These are phyloP conservation scores for Galaxea fascicularis DNA, from an alignment of 92 coral and sea anemone species.

Conservation along the genomic window DNA sequence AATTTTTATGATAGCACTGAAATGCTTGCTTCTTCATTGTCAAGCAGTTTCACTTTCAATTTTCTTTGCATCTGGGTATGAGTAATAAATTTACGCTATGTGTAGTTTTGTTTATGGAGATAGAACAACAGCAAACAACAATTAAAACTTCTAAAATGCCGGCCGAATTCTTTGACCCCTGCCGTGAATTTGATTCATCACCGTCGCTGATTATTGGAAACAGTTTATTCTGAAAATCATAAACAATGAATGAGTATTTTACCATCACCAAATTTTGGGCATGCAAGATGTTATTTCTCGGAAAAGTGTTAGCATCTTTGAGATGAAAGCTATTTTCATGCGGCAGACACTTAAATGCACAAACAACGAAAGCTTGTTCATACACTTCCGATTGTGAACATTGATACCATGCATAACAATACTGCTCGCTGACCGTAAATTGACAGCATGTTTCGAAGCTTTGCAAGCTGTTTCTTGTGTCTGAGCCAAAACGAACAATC, in stretches of 20 bases:
- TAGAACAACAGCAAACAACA: background rate
- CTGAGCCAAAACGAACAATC: background rate
- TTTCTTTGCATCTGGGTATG: too few relatives aligned
- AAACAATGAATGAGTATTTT: constrained; percentile 29
- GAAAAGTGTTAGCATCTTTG: background rate
- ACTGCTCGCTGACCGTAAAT: background rate
- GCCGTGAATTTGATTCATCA: background rate
- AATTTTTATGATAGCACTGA: background rate
- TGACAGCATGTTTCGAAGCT: background rate
- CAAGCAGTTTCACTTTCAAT: too few relatives aligned
- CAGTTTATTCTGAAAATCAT: constrained; percentile 8
- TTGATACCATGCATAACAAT: background rate
- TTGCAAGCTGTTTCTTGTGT: background rate
- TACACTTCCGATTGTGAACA: background rate
- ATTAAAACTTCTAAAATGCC: background rate
- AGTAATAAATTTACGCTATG: background rate
- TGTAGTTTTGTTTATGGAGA: background rate
- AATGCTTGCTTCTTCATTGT: too few relatives aligned
- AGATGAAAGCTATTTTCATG: background rate
- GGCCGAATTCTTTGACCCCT: background rate
- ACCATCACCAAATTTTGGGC: background rate
- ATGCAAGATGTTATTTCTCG: background rate
- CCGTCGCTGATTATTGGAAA: constrained; percentile 16
- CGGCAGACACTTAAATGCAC: background rate
- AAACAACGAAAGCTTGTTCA: background rate